Base-by-base conservation (phyloP, 2,113 vertebrate genomes). In the Carassius gibelio region DNA sequence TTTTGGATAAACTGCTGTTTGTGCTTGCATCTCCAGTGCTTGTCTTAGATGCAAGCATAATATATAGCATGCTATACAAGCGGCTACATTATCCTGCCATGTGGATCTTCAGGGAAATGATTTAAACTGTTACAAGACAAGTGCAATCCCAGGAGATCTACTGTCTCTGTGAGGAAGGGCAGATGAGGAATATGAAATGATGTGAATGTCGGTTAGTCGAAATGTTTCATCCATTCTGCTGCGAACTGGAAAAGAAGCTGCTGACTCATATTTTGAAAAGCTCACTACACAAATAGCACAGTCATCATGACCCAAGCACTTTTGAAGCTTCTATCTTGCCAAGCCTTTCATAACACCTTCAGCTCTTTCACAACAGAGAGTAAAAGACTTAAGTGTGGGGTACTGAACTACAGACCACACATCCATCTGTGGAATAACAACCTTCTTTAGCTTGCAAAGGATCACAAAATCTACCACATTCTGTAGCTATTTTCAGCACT, bases 191-290 rank as follows among this genome's bases (percentile, higher is more conserved):
- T 36, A 81, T n/a, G 10, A 48, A 50, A 30, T 2, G 36, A 62
- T 48, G 23, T 48, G 38, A 23, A 64, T 36, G 75, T n/a, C 75
- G 3, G 52, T 57, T 57, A 13, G 38, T 48, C 34, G 5, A 42
- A 59, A 61, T 6, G 4, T 61, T 26, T 62, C 36, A 15, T 45
- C 77, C 57, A 15, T 11, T 61, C n/a, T 26, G 6, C 61, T 81
- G 57, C 9, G n/a, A 64, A 17, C 75, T 8, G 26, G 36, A 38
- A 6, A 50, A 68, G 52, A 77, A 66, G 48, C 4, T 72, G 84
- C 84, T 85, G 84, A 80, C 76, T 85, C 84, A 80, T 45, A n/a
- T 48, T 71, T 45, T 80, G 8, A 8, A 59, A 71, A 66, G 66
- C 75, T 30, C 26, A 17, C 45, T 45, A 23, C 61, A 52, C 30